A percentile compares a stretch with the other conserved stretches of the same genome.
Conservation (phyloP, 1,140 invertebrate genomes). For the Ylistrum balloti region DNA sequence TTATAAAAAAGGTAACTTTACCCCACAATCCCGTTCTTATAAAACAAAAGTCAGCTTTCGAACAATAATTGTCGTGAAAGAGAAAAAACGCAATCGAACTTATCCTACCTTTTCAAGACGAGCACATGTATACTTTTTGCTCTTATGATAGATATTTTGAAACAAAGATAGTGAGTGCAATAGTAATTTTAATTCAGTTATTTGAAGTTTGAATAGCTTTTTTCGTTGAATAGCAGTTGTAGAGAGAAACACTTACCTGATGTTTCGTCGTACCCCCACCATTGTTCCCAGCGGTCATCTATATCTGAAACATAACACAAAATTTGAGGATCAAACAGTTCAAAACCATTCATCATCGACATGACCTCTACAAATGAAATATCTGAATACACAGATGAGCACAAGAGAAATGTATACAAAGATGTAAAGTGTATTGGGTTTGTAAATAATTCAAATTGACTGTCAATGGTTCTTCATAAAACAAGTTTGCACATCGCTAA, state of each 20-base stretch:
- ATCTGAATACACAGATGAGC: not conserved
- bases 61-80: too few species aligned
- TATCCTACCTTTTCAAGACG: too few species aligned
- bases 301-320: slow-evolving; percentile 16
- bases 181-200: too few species aligned
- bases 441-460: not conserved
- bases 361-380: not conserved
- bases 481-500: not conserved
- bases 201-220: not conserved
- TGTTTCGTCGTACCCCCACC: not conserved
- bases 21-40: too few species aligned
- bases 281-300: slow-evolving; percentile 3
- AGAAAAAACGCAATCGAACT: too few species aligned
- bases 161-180: too few species aligned
- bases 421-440: not conserved
- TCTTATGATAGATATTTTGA: too few species aligned
- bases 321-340: not conserved
- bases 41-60: too few species aligned
- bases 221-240: too few species aligned
- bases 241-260: not conserved
- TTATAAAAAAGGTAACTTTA: too few species aligned
- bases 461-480: not conserved
- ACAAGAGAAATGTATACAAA: not conserved
- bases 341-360: not conserved
- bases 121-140: too few species aligned